Evolutionary conservation across 2,113 vertebrate genomes (phyloP).

Genomic region (Camelus bactrianus): DNA sequence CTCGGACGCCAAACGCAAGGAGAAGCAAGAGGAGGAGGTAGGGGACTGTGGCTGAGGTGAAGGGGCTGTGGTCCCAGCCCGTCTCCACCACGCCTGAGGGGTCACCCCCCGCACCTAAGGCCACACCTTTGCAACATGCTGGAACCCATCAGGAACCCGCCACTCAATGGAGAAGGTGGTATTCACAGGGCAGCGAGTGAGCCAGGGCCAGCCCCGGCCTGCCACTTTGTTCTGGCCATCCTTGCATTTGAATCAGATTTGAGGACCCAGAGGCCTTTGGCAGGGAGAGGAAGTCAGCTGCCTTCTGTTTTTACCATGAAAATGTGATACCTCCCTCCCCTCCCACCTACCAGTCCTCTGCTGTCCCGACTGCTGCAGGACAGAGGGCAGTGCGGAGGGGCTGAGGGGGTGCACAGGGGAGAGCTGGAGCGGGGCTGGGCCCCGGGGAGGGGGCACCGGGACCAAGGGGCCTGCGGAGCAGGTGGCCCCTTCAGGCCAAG

Average conservation of each 20-base stretch:
- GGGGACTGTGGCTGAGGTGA: not conserved
- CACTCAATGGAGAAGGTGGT: accelerated
- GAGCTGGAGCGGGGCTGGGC: not conserved
- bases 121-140: not conserved
- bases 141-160: not conserved
- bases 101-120: accelerated
- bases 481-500: too few species aligned
- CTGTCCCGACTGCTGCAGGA: not conserved
- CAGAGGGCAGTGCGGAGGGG: not conserved
- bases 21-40: slow-evolving; percentile 96
- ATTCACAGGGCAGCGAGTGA: not conserved
- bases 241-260: not conserved
- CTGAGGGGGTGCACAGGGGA: not conserved
- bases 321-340: not conserved
- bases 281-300: not conserved
- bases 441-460: not conserved
- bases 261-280: not conserved
- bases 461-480: not conserved
- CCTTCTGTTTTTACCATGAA: not conserved
- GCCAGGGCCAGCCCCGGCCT: too few species aligned
- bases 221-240: not conserved
- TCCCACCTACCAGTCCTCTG: not conserved
- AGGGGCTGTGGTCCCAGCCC: not conserved
- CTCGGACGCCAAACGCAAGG: slow-evolving; percentile 91
- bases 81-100: not conserved